Evolutionary conservation across 64 coral and sea anemone genomes (phyloP).

Genomic region (Orbicella faveolata): DNA sequence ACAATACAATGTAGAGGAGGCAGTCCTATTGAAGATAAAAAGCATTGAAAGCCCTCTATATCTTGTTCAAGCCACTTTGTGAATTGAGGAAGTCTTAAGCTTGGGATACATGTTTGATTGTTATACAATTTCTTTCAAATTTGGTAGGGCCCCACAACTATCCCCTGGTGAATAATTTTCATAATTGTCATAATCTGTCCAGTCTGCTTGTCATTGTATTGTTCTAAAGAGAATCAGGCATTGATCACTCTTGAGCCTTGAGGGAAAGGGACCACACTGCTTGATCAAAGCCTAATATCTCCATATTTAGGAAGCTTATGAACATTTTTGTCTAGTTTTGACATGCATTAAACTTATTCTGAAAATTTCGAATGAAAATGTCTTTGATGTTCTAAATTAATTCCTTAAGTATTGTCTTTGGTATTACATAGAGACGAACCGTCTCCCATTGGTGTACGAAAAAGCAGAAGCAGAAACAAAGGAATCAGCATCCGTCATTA

Average conservation of each 20-base stretch:
- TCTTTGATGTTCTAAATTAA: not conserved
- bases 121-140: no score
- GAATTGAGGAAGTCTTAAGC: no score
- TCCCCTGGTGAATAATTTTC: no score
- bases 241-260: not conserved
- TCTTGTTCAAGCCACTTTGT: no score
- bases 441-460: not conserved
- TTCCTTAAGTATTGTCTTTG: not conserved
- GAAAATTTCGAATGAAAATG: not conserved
- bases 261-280: not conserved
- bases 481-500: not conserved
- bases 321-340: not conserved
- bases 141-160: no score
- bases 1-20: no score
- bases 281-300: not conserved
- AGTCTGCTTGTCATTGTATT: no score
- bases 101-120: no score
- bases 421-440: not conserved
- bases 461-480: not conserved
- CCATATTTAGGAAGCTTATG: not conserved
- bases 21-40: no score
- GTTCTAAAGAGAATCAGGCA: no score
- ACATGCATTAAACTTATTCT: not conserved
- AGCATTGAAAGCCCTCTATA: no score
- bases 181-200: no score